Base-by-base conservation (phyloP, 2,113 vertebrate species). In the Zosterops pallidus region DNA sequence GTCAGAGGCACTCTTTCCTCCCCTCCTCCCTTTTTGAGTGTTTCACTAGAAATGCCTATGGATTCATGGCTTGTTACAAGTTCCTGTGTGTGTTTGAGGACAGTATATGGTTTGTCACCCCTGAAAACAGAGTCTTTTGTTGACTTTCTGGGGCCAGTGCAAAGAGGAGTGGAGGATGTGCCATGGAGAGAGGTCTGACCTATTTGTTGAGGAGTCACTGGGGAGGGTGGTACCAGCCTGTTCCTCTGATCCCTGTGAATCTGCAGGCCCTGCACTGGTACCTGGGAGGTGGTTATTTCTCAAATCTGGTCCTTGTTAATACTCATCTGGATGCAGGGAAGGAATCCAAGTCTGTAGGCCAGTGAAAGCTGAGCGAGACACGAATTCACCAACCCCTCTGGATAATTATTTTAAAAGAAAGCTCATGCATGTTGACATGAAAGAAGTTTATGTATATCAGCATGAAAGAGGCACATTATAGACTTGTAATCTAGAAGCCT, bases 401-500 rank as follows among this genome's bases (percentile, higher is more conserved):
- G 49, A 50, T 65, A 79, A 69, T 55, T 59, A 24, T 35, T 94
- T 86, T 52, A 25, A 59, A 70, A 85, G 56, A 87, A 87, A 90
- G 11, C 37, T 93, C 67, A 19, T 46, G 35, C 1, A 1, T 76
- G 72, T 62, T 77, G 75, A 60, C 41, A 77, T 65, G 46, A 90
- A 83, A 92, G 62, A 75, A 52, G 37, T 56, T 76, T 52, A 64
- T 85, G 33, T 68, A 25, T 29, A 68, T 64, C 1, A 9, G 22
- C 39, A 50, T 77, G 68, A 92, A 93, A 92, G 80, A 60, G 53
- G 10, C 47, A 56, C 31, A 28, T 68, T 75, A 81, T 24, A 78
- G 69, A 4, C 68, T 86, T 89, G 72, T 89, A 96, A 93, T 89
- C 95, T 81, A 86, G 72, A 91, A 94, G 59, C 4, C 5, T 78